Evolutionary conservation across 1,140 invertebrate genomes (phyloP), one percentile per base, ranked within the genome.

Genomic region (Radopholus similis): DNA sequence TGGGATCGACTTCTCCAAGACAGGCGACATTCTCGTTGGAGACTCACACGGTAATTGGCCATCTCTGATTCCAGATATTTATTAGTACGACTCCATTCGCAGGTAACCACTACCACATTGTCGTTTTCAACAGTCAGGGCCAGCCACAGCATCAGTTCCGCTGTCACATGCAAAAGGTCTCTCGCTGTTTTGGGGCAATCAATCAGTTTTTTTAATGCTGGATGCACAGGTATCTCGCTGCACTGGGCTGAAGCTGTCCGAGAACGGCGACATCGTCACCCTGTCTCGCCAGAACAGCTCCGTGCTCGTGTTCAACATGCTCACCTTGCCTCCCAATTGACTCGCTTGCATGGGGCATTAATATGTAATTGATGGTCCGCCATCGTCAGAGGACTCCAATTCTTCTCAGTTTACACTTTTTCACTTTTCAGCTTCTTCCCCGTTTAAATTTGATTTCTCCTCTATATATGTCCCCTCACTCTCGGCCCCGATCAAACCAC

Each of bases 161-260:
- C 30, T 70, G 68, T n/a, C 42, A 64, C 2, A n/a, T 54, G 28
- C 68, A 57, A 21, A 70, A 70, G 68, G 68, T 70, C 42, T 71
- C 64, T 1, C 11, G 60, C 65, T 9, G 11, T 30, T 26, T 68
- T 47, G 26, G 15, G 15, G 5, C 9, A 66, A 34, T 34, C 23
- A 26, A 35, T 35, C 23, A 38, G 21, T 66, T 37, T 57, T 53
- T 35, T 71, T 57, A 11, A 1, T 32, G 21, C 1, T n/a, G n/a
- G n/a, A n/a, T n/a, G n/a, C n/a, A n/a, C n/a, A 70, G 68, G 68
- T 70, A 30, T 70, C 68, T 40, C 68, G 68, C 30, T 70, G 68
- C 64, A 70, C 68, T 42, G 69, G 68, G 18, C 68, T 70, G 18
- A 70, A 72, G 34, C 56, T 70, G 15, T 38, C 51, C 6, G 34